Base-by-base conservation (phyloP, 2,888 invertebrate genomes). In the Apamea anceps region DNA sequence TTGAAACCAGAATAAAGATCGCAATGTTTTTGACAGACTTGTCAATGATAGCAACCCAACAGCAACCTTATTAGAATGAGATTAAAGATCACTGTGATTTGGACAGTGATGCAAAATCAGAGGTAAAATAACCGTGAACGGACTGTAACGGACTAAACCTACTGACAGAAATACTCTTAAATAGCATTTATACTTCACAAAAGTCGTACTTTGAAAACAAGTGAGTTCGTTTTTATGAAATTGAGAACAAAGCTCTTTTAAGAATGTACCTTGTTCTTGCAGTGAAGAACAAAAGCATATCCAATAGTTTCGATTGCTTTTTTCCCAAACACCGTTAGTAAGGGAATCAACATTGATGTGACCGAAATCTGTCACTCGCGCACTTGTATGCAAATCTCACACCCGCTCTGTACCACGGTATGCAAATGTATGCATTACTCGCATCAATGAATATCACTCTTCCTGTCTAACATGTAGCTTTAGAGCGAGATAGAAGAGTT, bases 361-460 rank as follows among this genome's bases (percentile, higher is more conserved):
- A 90, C 90, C 92, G 90, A 87, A 91, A 90, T 92, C 88, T 90
- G 92, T 91, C 91, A 92, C 84, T 88, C 75, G 86, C 81, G 86
- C 88, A 88, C 85, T 90, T 89, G 88, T 91, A 92, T 93, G 93
- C 91, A 92, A 93, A 93, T 92, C 76, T 73, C 75, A 80, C 75
- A 83, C 70, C 72, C 75, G 80, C 82, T 79, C 78, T 54, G 73
- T 80, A 81, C 84, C 67, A 82, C 79, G 77, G 75, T 88, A 91
- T 91, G 90, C 88, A 90, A 91, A 91, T 90, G 79, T 74, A 87
- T 88, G 82, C 84, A 90, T 87, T 87, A 90, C 86, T 82, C 84
- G 87, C 88, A 85, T 85, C 86, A 85, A 87, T 87, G 83, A 84
- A 79, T 88, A 83, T 86, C 77, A 78, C 80, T 82, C 76, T 85